phyloP scores from a whole-genome alignment of 2,113 vertebrate genomes.

The Aythya baeri region DNA sequence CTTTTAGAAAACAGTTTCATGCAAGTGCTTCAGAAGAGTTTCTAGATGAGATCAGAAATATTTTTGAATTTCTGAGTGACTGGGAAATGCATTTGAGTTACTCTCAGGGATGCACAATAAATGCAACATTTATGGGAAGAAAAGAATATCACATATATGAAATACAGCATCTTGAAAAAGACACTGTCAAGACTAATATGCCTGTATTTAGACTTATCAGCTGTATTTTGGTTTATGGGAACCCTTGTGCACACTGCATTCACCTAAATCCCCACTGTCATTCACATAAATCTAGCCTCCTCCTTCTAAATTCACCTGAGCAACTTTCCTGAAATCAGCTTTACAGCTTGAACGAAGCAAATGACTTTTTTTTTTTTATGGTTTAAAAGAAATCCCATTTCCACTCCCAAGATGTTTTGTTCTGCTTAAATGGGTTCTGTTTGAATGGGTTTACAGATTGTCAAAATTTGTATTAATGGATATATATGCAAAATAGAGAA shows the following conservation, averaged over 20 bases:
- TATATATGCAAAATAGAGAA: neutral
- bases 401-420: neutral
- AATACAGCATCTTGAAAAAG: neutral
- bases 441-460: neutral
- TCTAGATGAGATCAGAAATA: neutral
- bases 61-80: slow-evolving; percentile 33
- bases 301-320: neutral
- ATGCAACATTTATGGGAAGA: slow-evolving; percentile 24
- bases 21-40: neutral
- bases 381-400: neutral
- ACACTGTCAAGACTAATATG: neutral
- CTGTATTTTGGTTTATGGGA: neutral
- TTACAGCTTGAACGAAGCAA: neutral
- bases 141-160: neutral
- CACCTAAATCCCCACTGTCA: neutral
- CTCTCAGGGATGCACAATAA: neutral
- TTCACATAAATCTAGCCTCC: neutral
- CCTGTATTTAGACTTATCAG: neutral
- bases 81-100: neutral
- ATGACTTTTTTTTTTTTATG: neutral
- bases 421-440: neutral
- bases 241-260: neutral
- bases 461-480: neutral
- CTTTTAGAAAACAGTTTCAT: neutral
- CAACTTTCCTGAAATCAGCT: neutral